These are phyloP conservation scores for Palythoa grandiflora DNA, from an alignment of 92 coral and sea anemone species.

Conservation along the genomic window DNA sequence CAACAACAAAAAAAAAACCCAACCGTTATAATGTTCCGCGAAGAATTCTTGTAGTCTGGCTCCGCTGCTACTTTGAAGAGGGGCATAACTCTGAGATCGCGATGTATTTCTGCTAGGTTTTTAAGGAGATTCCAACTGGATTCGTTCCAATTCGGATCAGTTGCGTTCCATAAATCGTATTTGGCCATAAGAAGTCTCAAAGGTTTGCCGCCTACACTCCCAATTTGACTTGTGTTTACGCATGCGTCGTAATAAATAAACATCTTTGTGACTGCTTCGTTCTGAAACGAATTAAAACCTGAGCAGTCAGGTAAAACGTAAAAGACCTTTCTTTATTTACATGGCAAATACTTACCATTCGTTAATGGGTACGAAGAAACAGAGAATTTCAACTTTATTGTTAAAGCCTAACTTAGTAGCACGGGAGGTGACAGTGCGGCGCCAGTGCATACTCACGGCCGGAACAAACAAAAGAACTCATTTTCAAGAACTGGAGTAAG, in stretches of 20 bases:
- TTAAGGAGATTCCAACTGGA: constrained; percentile 67
- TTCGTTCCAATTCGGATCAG: constrained; percentile 69
- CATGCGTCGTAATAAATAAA: constrained; percentile 83
- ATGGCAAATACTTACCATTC: no score
- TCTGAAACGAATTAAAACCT: constrained; percentile 47
- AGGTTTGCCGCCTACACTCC: constrained; percentile 62
- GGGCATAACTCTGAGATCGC: constrained; percentile 72
- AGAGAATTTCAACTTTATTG: no score
- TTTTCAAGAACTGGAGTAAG: no score
- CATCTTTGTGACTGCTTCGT: constrained; percentile 73
- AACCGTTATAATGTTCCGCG: constrained; percentile 80
- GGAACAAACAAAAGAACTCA: no score
- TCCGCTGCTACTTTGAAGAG: constrained; percentile 56
- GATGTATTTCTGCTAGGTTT: constrained; percentile 63
- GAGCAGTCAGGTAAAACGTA: neutral
- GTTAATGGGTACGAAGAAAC: no score
- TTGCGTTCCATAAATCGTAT: constrained; percentile 93
- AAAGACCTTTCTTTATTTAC: neutral
- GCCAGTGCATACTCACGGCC: no score
- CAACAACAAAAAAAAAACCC: neutral
- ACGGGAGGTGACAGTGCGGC: no score
- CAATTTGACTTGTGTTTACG: constrained; percentile 66
- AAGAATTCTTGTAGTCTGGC: constrained; percentile 72
- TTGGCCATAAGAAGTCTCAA: constrained; percentile 57
- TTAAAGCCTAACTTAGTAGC: no score